Evolutionary conservation across 2,113 vertebrate genomes (phyloP).

Genomic region (Oryzias melastigma): DNA sequence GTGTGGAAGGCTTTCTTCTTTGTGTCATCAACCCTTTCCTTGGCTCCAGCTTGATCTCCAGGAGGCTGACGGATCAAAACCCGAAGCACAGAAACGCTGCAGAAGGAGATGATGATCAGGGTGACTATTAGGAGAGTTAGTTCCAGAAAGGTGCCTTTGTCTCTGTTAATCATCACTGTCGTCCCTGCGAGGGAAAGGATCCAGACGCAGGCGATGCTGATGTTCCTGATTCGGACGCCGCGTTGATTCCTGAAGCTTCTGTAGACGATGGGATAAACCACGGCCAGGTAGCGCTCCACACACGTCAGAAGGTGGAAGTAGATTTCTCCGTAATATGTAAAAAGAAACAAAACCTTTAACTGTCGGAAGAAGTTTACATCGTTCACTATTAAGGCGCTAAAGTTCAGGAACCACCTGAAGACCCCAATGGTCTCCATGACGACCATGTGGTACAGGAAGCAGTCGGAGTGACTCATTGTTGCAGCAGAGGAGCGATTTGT

Average conservation of each 20-base stretch:
- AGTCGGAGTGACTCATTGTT: slow-evolving; percentile 4
- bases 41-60: neutral
- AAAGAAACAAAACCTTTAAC: neutral
- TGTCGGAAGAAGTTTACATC: fast-evolving
- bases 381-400: fast-evolving
- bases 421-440: slow-evolving; percentile 5
- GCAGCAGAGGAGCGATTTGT: neutral
- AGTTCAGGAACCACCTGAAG: neutral
- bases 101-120: neutral
- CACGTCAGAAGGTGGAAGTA: slow-evolving; percentile 11
- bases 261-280: slow-evolving; percentile 1
- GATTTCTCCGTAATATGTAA: slow-evolving; percentile 1
- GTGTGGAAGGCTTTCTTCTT: neutral
- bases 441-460: slow-evolving; percentile 11
- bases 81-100: slow-evolving; percentile 9
- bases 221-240: slow-evolving; percentile 8
- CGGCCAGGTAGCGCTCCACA: slow-evolving; percentile 21
- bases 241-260: neutral
- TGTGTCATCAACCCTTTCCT: neutral
- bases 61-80: slow-evolving; percentile 13
- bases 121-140: neutral
- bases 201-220: neutral
- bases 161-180: neutral
- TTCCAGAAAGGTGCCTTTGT: neutral
- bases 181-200: neutral